phyloP scores from a whole-genome alignment of 2,888 invertebrate genomes.

The Tinea semifulvella region DNA sequence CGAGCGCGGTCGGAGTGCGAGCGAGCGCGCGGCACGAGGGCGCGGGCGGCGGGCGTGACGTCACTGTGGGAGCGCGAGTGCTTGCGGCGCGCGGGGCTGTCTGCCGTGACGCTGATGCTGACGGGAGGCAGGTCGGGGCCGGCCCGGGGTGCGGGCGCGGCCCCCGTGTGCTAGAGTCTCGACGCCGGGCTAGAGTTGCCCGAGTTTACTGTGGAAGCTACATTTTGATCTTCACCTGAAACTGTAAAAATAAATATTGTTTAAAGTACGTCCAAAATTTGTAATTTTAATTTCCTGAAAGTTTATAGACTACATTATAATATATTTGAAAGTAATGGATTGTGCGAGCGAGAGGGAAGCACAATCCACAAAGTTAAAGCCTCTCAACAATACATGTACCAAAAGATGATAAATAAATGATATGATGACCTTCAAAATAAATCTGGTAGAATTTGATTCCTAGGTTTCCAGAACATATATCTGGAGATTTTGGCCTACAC shows the following conservation, averaged over 20 bases:
- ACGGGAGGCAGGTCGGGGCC: constrained; percentile 63
- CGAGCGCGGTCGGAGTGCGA: constrained; percentile 47
- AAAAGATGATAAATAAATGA: too few species aligned
- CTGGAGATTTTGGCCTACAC: too few species aligned
- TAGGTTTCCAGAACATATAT: too few species aligned
- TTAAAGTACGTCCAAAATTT: too few species aligned
- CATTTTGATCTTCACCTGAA: constrained; percentile 63
- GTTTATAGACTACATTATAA: too few species aligned
- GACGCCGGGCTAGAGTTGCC: constrained; percentile 76
- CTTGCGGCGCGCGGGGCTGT: constrained; percentile 50
- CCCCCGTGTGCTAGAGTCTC: constrained; percentile 78
- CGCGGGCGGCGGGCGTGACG: constrained; percentile 47
- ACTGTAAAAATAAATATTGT: constrained; percentile 14
- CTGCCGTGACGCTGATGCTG: constrained; percentile 54
- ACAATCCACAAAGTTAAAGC: too few species aligned
- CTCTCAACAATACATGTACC: too few species aligned
- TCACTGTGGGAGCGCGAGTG: constrained; percentile 58
- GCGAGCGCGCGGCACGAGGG: constrained; percentile 34
- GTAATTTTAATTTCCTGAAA: too few species aligned
- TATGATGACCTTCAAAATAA: too few species aligned
- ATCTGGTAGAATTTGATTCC: too few species aligned
- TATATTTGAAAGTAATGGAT: too few species aligned
- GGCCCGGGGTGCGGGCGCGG: constrained; percentile 65
- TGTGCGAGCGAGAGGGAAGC: too few species aligned
- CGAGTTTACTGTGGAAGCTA: constrained; percentile 68